Base-by-base conservation (phyloP, 2,888 invertebrate species). In the Biston betularia region DNA sequence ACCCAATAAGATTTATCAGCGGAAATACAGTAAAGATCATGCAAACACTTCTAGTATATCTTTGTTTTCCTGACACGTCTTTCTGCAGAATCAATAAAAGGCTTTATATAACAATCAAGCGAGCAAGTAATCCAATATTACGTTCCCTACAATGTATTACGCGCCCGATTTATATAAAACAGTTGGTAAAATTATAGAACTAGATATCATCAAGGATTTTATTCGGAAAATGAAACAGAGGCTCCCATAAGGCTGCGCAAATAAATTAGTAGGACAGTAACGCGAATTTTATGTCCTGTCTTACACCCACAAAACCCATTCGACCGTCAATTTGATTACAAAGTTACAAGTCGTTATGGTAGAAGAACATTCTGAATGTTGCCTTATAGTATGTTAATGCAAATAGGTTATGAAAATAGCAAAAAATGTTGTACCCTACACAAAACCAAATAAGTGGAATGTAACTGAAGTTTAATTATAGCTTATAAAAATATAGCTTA, bases 211-310 rank as follows among this genome's bases (percentile, higher is more conserved):
- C 6, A 1, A 10, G 8, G 5, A 44, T 54, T 53, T 35, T 24
- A 33, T 54, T 8, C 8, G 1, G 10, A n/a, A 54, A 9, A n/a
- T 54, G 11, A n/a, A 24, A 54, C 15, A 7, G 42, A 42, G 33
- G n/a, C 12, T 24, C 54, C 6, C 7, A 12, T 1, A 15, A 24
- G n/a, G 24, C 42, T 54, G 42, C 9, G 8, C 0, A 40, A 12
- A 40, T 12, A 24, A 42, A 7, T 54, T 24, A 7, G 42, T 33
- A 0, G 8, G 3, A 24, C 0, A 4, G 24, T 54, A 54, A 53
- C 33, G 40, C 42, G n/a, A 53, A 59, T 63, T 67, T 67, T 59
- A 67, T 67, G 55, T 67, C 58, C 54, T 33, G 42, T 55, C 24
- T 15, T 52, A 61, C 65, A 15, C 59, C 58, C 44, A 67, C 67